Base-by-base conservation (phyloP, 2,888 invertebrate species). In the Rhabditoides inermis region DNA sequence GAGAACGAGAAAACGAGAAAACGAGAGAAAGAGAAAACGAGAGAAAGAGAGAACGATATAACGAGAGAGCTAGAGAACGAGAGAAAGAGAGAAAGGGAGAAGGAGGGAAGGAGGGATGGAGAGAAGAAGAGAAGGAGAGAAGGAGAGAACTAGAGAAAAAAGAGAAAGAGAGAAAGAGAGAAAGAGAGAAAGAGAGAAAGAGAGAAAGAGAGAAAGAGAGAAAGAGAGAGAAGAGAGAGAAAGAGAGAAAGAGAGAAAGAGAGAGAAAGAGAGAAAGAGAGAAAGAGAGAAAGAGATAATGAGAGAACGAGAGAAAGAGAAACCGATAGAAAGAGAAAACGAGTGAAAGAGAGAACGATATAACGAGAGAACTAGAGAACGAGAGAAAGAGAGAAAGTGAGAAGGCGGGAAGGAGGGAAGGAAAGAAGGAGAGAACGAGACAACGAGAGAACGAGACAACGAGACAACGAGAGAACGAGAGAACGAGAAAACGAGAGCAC, bases 21-120 rank as follows among this genome's bases (percentile, higher is more conserved):
- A n/a, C n/a, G 36, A 40, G 45, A 51, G 44, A 42, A 41, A 40
- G 49, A 32, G 25, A 25, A 35, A 42, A 45, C 27, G 18, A 35
- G 26, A 45, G 41, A 36, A 40, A 52, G 36, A 52, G 42, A 22
- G 25, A 39, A 48, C 30, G 40, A 49, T 25, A 35, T 28, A 44
- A 30, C 12, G 20, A 35, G n/a, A 37, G 44, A 28, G 26, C 28
- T 42, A 35, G 23, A 36, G 26, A 30, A 45, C 42, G 26, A 39
- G 22, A 23, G n/a, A 35, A 27, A 40, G n/a, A 20, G 7, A 32
- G 2, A 35, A 25, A 35, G 32, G 48, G 25, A 27, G 18, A 37
- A 18, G 28, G 36, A 7, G 37, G 39, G 26, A 26, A 27, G 32
- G 27, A 26, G 15, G 18, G 22, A 20, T 10, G 7, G 20, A 28